These are phyloP conservation scores for Melanchra persicariae DNA, from an alignment of 2,888 invertebrate genomes.

Conservation along the genomic window DNA sequence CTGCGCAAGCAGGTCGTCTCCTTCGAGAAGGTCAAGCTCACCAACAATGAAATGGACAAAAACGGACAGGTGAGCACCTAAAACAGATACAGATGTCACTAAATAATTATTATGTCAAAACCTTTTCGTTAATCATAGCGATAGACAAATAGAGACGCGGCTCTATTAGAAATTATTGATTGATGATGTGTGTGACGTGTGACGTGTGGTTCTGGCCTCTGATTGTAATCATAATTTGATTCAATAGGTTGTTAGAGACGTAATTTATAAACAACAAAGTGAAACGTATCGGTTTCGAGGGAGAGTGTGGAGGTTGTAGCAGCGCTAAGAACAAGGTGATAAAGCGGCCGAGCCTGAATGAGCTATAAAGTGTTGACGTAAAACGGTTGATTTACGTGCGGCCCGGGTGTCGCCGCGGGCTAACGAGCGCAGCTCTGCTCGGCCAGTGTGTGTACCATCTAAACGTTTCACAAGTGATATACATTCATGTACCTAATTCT, in stretches of 20 bases:
- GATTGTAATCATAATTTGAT: conserved; percentile 64
- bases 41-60: conserved; percentile 99
- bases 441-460: conserved; percentile 54
- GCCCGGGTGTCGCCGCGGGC: conserved; percentile 71
- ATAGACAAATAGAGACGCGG: conserved; percentile 57
- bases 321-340: conserved; percentile 75
- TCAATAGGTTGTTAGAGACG: conserved; percentile 61
- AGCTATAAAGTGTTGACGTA: conserved; percentile 80
- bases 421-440: conserved; percentile 66
- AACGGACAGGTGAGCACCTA: conserved; percentile 94
- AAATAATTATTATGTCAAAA: conserved; percentile 57
- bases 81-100: conserved; percentile 43
- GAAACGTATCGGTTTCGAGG: conserved; percentile 54
- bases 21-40: conserved; percentile 99
- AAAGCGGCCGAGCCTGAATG: conserved; percentile 75
- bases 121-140: conserved; percentile 50
- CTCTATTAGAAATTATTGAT: conserved; percentile 64
- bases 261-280: conserved; percentile 60
- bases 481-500: conserved; percentile 45
- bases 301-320: conserved; percentile 66
- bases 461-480: conserved; percentile 55
- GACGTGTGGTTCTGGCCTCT: conserved; percentile 45
- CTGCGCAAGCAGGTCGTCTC: conserved; percentile 98
- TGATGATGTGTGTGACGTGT: conserved; percentile 57
- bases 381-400: conserved; percentile 77